phyloP scores from a whole-genome alignment of 2,797 vertebrate genomes.

The Enteromius unitaeniatus region DNA sequence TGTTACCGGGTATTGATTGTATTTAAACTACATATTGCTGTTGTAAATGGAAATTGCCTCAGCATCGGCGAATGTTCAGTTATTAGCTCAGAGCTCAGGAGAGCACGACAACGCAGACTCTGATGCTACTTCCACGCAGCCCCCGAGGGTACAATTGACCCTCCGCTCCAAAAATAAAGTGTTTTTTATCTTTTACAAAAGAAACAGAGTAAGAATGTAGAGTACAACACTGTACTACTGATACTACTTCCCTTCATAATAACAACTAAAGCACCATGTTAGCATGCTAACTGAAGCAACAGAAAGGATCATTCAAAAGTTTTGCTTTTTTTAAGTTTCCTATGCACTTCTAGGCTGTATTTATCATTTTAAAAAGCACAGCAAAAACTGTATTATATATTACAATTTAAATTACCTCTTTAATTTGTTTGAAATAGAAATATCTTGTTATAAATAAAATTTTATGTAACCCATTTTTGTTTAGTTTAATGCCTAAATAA shows the following conservation, averaged over 20 bases:
- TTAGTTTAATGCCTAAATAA: not conserved
- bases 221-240: not conserved
- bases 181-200: conserved; percentile 10
- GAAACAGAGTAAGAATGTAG: not conserved
- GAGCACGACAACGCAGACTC: conserved; percentile 30
- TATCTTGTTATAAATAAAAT: not conserved
- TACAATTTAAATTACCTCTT: not conserved
- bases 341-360: not conserved
- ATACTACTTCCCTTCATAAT: not conserved
- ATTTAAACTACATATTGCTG: conserved; percentile 74
- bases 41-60: conserved; percentile 80
- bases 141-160: conserved; percentile 12
- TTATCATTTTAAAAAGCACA: not conserved
- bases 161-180: not conserved
- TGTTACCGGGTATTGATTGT: conserved; percentile 74
- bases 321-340: not conserved
- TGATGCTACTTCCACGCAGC: not conserved
- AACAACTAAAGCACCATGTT: not conserved
- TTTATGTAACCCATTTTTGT: too few species aligned
- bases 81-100: conserved; percentile 40
- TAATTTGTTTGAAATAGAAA: not conserved
- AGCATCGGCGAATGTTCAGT: conserved; percentile 65
- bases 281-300: not conserved
- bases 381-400: not conserved
- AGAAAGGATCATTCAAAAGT: not conserved